phyloP scores from a whole-genome alignment of 2,797 vertebrate genomes.

The Decapterus maruadsi region DNA sequence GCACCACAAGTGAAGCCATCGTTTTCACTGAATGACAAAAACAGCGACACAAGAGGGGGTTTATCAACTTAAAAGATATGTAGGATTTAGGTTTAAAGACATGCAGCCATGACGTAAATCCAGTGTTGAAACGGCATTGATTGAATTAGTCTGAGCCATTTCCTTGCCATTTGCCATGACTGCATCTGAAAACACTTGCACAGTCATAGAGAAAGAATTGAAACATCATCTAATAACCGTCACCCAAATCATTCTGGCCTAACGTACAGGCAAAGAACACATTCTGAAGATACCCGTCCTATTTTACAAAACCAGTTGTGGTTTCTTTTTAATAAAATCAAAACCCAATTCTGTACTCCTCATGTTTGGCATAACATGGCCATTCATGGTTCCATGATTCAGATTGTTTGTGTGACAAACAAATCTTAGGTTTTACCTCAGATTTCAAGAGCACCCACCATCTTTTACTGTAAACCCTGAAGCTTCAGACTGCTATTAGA shows the following conservation, averaged over 20 bases:
- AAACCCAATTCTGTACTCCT: background rate
- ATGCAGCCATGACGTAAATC: constrained; percentile 56
- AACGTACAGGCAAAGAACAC: background rate
- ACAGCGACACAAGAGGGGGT: constrained; percentile 27
- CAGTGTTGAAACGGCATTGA: constrained; percentile 57
- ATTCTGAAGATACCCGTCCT: background rate
- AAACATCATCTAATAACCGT: constrained; percentile 11
- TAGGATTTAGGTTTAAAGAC: constrained; percentile 60
- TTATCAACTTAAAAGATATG: constrained; percentile 69
- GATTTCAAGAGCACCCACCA: background rate
- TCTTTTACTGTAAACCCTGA: background rate
- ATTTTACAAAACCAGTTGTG: background rate
- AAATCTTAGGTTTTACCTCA: no score
- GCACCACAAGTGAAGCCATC: constrained; percentile 53
- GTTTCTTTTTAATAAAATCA: background rate
- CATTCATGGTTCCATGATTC: background rate
- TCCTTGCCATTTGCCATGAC: constrained; percentile 61
- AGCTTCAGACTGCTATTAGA: background rate
- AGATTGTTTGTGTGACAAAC: no score
- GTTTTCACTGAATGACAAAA: constrained; percentile 46
- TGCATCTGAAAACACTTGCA: constrained; percentile 61
- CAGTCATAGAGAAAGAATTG: constrained; percentile 26
- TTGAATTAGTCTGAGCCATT: constrained; percentile 60
- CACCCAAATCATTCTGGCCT: background rate
- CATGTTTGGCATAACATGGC: background rate